Base-by-base conservation (phyloP, 2,888 invertebrate genomes). In the Orthosia gracilis region DNA sequence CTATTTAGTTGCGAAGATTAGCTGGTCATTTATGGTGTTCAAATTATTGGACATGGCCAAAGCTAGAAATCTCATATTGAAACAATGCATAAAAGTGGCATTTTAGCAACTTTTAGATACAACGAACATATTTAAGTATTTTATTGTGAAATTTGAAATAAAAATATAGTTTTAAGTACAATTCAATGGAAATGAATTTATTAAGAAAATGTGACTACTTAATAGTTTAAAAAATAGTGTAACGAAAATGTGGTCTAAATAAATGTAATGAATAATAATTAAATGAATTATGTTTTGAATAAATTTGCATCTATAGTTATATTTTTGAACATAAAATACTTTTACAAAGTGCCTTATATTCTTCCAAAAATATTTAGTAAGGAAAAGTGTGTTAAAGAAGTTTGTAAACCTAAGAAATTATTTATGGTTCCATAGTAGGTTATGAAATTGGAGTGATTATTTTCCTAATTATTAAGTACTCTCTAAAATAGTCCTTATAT, bases 271-370 rank as follows among this genome's bases (percentile, higher is more conserved):
- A 40, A 40, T 40, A 40, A 40, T 40, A 40, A 40, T 40, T 40
- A 40, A 40, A 49, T 73, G 57, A 74, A 78, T 68, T 50, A 57
- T 47, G 23, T 61, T 52, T 67, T 62, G 49, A 75, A 82, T 69
- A 54, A 45, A 55, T 82, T 71, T 55, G 55, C 52, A 71, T 70
- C 3, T 26, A 58, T 66, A 79, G 68, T 67, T 79, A 80, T 86
- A 86, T 87, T 85, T 88, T 88, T 89, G 89, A 88, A 90, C 84
- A 89, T 86, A 81, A 68, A 68, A 68, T 71, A 65, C 64, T 78
- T 77, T 65, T 54, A 66, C 31, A 64, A 78, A 78, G 88, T 88
- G 89, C 89, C 89, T 89, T 87, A 74, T 64, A 64, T 73, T 72
- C 21, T 75, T 76, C 61, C 59, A 76, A 62, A 26, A 61, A 52